Evolutionary conservation across 2,797 vertebrate genomes (phyloP).

Genomic region (Brachyrhaphis roseni): DNA sequence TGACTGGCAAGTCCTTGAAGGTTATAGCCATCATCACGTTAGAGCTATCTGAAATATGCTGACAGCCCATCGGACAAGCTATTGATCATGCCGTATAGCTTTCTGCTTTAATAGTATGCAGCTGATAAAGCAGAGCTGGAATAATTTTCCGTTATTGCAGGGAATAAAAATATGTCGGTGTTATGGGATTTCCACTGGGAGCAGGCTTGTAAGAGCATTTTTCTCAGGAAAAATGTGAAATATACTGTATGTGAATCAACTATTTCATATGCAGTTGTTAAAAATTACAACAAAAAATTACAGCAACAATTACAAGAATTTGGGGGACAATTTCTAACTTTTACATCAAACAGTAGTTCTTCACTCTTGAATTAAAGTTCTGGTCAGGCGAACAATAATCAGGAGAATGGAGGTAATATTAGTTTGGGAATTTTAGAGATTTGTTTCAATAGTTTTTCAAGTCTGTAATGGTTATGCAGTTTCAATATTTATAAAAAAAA

Average conservation of each 20-base stretch:
- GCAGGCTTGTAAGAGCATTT: constrained; percentile 23
- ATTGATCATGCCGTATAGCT: constrained; percentile 72
- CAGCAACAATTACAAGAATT: neutral
- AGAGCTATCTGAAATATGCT: constrained; percentile 80
- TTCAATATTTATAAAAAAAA: neutral
- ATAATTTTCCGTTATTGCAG: constrained; percentile 61
- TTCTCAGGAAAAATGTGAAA: neutral
- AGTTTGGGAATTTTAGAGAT: neutral
- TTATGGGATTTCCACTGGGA: constrained; percentile 27
- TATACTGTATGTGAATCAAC: neutral
- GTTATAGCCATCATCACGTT: constrained; percentile 75
- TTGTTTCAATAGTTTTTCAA: neutral
- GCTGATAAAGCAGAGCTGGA: constrained; percentile 65
- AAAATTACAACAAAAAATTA: neutral
- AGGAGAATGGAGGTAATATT: neutral
- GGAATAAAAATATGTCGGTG: constrained; percentile 47
- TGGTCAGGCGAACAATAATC: neutral
- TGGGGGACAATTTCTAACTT: neutral
- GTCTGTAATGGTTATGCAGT: neutral
- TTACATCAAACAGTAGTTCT: neutral
- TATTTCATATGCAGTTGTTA: neutral
- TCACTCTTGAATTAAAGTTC: neutral
- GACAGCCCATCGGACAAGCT: constrained; percentile 80
- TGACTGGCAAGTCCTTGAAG: constrained; percentile 72
- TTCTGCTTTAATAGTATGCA: constrained; percentile 72